Conservation (phyloP, 35 echinoderm and acorn worm genomes). For the Lytechinus variegatus region DNA sequence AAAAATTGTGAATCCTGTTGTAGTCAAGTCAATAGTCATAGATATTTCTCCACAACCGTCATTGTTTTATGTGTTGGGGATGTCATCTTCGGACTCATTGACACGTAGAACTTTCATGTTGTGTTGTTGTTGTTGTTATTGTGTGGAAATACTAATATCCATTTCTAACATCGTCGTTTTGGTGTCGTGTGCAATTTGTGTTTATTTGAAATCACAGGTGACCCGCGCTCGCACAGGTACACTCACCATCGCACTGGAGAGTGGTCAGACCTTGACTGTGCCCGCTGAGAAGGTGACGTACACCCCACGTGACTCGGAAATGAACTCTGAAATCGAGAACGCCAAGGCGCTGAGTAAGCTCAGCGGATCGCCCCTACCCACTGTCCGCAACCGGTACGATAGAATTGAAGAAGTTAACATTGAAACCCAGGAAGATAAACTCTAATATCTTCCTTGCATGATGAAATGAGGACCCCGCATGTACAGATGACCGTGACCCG, state of each 20-base stretch:
- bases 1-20: background rate
- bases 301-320: constrained; percentile 52
- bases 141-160: background rate
- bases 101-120: background rate
- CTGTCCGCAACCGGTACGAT: constrained; percentile 13
- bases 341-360: constrained; percentile 56
- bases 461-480: background rate
- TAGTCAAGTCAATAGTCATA: background rate
- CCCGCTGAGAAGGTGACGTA: constrained; percentile 83
- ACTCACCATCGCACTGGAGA: constrained; percentile 82
- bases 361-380: constrained; percentile 25
- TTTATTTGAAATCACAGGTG: constrained; percentile 56
- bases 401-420: background rate
- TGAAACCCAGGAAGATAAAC: background rate
- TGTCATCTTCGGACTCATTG: background rate
- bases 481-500: background rate
- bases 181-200: background rate
- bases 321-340: constrained; percentile 40
- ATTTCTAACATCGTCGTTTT: background rate
- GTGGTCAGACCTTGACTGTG: constrained; percentile 76
- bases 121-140: background rate
- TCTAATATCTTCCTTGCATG: background rate
- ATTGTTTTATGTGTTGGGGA: background rate
- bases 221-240: constrained; percentile 82
- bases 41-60: background rate